A percentile compares a stretch with the other conserved stretches of the same genome.
phyloP scores from a whole-genome alignment of 23 tunicate genomes.

The Corella eumyota region DNA sequence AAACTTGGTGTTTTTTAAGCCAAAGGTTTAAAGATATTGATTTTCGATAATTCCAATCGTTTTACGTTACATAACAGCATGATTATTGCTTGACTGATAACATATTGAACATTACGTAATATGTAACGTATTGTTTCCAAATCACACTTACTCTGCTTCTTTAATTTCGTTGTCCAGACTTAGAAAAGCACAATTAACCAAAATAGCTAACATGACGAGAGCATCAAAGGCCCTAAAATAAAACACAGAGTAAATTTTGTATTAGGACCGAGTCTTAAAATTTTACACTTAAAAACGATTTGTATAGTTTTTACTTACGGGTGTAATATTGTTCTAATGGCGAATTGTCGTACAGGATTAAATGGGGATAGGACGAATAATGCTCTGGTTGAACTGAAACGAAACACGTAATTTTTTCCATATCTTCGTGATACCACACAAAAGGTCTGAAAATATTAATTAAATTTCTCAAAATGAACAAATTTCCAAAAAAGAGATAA shows the following conservation, averaged over 20 bases:
- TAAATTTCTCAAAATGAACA: no score
- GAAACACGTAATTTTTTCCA: slow-evolving; percentile 53
- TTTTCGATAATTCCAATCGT: no score
- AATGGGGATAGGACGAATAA: slow-evolving; percentile 82
- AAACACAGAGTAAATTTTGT: neutral
- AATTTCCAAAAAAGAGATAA: no score
- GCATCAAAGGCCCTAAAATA: slow-evolving; percentile 65
- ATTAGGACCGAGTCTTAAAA: no score
- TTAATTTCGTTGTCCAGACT: slow-evolving; percentile 63
- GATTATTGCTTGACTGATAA: no score
- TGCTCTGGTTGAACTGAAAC: slow-evolving; percentile 59
- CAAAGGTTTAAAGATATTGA: no score
- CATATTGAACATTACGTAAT: no score
- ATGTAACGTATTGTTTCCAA: no score
- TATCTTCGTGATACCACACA: slow-evolving; percentile 62
- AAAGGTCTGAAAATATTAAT: slow-evolving; percentile 79
- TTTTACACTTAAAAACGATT: no score
- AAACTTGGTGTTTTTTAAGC: no score
- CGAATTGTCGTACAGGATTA: slow-evolving; percentile 52
- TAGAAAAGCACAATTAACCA: slow-evolving; percentile 87
- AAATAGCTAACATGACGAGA: slow-evolving; percentile 64
- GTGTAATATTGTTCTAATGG: slow-evolving; percentile 50
- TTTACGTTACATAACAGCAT: no score
- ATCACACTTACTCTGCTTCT: slow-evolving; percentile 86
- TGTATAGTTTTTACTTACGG: no score